Evolutionary conservation across 2,797 vertebrate genomes (phyloP).

Genomic region (Tauraco hartlaubi): DNA sequence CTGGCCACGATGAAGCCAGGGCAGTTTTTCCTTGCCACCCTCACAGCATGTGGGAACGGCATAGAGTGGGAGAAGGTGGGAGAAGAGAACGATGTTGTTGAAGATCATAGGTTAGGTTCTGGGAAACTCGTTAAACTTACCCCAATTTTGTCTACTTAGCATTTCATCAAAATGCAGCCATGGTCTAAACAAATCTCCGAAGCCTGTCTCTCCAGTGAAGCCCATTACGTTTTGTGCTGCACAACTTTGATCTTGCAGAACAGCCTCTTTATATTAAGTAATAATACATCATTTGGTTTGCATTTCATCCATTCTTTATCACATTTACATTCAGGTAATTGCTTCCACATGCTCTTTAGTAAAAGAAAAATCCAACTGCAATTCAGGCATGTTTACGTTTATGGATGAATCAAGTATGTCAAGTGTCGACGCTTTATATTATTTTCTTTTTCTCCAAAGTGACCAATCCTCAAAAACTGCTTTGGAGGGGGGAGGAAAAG

Average conservation of each 20-base stretch:
- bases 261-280: slow-evolving; percentile 71
- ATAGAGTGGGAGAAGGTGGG: not conserved
- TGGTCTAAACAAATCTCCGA: slow-evolving; percentile 35
- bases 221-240: slow-evolving; percentile 27
- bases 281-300: slow-evolving; percentile 72
- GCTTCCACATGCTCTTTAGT: slow-evolving; percentile 66
- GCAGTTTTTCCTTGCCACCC: not conserved
- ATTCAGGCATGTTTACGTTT: slow-evolving; percentile 38
- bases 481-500: not conserved
- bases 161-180: slow-evolving; percentile 44
- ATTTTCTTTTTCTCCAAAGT: not conserved
- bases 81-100: not conserved
- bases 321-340: slow-evolving; percentile 73
- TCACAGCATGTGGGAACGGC: not conserved
- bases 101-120: not conserved
- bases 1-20: accelerated
- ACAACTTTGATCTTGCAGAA: slow-evolving; percentile 59
- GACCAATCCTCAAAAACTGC: not conserved
- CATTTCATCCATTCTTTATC: slow-evolving; percentile 69
- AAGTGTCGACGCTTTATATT: not conserved
- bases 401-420: slow-evolving; percentile 49
- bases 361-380: slow-evolving; percentile 46
- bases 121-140: slow-evolving; percentile 9
- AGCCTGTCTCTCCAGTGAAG: slow-evolving; percentile 22
- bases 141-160: slow-evolving; percentile 36